Conservation (phyloP, 37 sponge, comb jelly and placozoan species). For the Chondrilla cf. caribensis region DNA sequence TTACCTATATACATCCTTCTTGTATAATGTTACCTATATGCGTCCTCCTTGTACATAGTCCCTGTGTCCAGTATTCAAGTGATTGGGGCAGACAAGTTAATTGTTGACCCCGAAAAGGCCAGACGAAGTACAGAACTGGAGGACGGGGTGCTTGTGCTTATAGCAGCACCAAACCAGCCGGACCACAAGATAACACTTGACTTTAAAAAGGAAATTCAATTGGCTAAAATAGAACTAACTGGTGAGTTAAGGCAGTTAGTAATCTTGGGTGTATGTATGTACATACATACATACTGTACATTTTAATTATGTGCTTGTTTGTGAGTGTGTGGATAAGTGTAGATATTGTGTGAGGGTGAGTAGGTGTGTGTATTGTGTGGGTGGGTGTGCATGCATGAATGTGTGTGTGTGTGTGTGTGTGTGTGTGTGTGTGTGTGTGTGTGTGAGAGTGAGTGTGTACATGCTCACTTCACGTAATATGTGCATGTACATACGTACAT, state of each 20-base stretch:
- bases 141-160: background rate
- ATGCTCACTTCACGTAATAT: background rate
- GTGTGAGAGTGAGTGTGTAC: background rate
- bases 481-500: conserved; percentile 29
- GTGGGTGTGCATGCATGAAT: background rate
- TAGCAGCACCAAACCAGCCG: background rate
- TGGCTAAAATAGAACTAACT: background rate
- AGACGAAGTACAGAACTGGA: background rate
- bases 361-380: background rate
- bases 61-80: background rate
- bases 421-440: background rate
- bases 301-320: background rate
- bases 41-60: background rate
- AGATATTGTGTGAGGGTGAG: background rate
- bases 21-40: too few species aligned
- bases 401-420: background rate
- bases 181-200: conserved; percentile 4
- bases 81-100: background rate
- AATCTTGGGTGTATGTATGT: background rate
- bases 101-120: conserved; percentile 3
- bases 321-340: background rate
- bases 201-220: conserved; percentile 1
- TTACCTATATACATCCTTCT: too few species aligned
- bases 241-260: background rate
- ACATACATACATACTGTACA: background rate